phyloP scores from a whole-genome alignment of 37 sponge, comb jelly and placozoan genomes.

The Aplysina aerophoba region DNA sequence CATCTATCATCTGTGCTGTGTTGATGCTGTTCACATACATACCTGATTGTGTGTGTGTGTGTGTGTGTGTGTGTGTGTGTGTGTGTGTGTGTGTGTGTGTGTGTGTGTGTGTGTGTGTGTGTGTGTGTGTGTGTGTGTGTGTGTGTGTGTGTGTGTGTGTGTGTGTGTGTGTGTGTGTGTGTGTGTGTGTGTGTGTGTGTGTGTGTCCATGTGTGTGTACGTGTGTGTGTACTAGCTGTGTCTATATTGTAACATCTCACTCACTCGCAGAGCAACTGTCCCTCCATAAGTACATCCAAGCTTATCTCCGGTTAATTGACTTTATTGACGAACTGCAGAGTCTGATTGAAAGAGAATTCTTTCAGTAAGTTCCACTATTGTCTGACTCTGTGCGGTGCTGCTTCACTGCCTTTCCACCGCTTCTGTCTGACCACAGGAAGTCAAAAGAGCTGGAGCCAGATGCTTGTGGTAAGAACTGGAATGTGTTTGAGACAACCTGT shows the following conservation, averaged over 20 bases:
- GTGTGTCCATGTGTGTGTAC: neutral
- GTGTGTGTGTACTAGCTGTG: neutral
- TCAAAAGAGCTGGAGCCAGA: constrained; percentile 15
- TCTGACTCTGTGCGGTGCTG: neutral
- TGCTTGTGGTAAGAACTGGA: neutral
- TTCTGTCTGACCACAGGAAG: neutral
- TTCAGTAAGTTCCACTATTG: constrained; percentile 54
- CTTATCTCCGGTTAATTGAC: constrained; percentile 49
- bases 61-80: too few relatives aligned
- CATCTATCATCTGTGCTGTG: too few relatives aligned
- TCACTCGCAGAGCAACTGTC: constrained; percentile 41
- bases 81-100: too few relatives aligned
- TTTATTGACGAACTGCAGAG: constrained; percentile 89
- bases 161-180: neutral
- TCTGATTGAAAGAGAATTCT: constrained; percentile 76
- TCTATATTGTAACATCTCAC: neutral
- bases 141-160: neutral
- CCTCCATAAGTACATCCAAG: constrained; percentile 44
- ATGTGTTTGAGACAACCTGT: neutral
- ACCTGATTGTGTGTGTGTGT: too few relatives aligned
- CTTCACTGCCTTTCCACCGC: neutral
- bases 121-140: too few relatives aligned
- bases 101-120: too few relatives aligned
- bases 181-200: neutral
- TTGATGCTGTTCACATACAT: too few relatives aligned